These are phyloP conservation scores for Halcyon badia DNA, from an alignment of 2,797 vertebrate genomes.

Conservation along the genomic window DNA sequence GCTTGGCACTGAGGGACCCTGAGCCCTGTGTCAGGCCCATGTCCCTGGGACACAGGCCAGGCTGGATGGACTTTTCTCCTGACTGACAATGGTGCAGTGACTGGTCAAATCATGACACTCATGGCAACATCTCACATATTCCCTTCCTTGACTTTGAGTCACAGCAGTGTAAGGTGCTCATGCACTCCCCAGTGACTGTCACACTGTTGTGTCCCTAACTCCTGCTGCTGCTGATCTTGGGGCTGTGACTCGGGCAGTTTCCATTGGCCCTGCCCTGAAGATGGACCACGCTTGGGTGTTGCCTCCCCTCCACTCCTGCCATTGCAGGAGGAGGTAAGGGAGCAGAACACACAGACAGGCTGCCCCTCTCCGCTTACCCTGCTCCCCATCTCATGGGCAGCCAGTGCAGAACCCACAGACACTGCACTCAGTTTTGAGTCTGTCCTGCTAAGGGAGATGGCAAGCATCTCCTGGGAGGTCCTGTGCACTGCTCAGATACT, in stretches of 20 bases:
- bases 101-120: neutral
- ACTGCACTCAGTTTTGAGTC: neutral
- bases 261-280: neutral
- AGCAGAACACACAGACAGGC: neutral
- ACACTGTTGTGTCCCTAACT: neutral
- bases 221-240: neutral
- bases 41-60: too few relatives aligned
- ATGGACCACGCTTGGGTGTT: neutral
- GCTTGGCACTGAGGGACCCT: neutral
- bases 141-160: neutral
- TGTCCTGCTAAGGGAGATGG: neutral
- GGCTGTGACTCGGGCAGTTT: neutral
- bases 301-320: neutral
- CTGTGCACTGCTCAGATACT: neutral
- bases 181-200: accelerated
- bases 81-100: neutral
- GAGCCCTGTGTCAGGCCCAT: neutral
- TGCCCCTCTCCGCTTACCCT: neutral
- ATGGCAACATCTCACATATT: neutral
- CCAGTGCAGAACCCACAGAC: neutral
- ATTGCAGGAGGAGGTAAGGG: neutral
- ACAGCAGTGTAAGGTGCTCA: neutral
- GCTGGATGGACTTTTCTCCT: neutral
- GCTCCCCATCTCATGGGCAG: neutral
- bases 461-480: neutral